phyloP scores from a whole-genome alignment of 2,888 invertebrate species.

The Heteromurus nitidus region DNA sequence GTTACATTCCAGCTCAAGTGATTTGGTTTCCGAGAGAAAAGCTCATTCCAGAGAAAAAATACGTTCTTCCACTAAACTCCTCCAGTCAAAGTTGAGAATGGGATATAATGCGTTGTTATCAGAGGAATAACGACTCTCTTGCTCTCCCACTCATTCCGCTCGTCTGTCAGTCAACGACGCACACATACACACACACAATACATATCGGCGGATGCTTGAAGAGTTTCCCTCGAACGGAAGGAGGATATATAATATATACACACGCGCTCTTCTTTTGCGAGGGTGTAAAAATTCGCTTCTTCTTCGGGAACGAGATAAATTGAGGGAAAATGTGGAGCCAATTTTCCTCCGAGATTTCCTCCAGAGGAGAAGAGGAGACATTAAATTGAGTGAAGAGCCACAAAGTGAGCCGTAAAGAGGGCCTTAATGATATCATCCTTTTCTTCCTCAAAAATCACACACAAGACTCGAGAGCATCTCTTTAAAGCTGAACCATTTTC shows the following conservation, averaged over 20 bases:
- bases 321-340: slow-evolving; percentile 45
- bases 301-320: slow-evolving; percentile 23
- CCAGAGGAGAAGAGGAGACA: slow-evolving; percentile 19
- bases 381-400: slow-evolving; percentile 54
- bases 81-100: no score
- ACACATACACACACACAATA: neutral
- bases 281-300: slow-evolving; percentile 1
- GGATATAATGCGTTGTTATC: slow-evolving; percentile 42
- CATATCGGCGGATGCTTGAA: no score
- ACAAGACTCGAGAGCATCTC: no score
- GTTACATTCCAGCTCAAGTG: no score
- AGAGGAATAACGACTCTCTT: slow-evolving; percentile 34
- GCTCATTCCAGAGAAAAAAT: no score
- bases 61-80: no score
- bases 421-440: slow-evolving; percentile 52
- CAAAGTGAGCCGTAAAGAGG: slow-evolving; percentile 52
- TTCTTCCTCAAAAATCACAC: neutral
- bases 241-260: no score
- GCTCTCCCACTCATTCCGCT: neutral
- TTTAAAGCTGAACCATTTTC: no score
- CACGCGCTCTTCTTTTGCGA: neutral
- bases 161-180: neutral
- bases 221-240: no score
- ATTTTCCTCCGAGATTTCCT: slow-evolving; percentile 17
- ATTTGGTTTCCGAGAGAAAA: no score